phyloP scores from a whole-genome alignment of 1,140 invertebrate species.

The Mycetomoellerius zeteki region DNA sequence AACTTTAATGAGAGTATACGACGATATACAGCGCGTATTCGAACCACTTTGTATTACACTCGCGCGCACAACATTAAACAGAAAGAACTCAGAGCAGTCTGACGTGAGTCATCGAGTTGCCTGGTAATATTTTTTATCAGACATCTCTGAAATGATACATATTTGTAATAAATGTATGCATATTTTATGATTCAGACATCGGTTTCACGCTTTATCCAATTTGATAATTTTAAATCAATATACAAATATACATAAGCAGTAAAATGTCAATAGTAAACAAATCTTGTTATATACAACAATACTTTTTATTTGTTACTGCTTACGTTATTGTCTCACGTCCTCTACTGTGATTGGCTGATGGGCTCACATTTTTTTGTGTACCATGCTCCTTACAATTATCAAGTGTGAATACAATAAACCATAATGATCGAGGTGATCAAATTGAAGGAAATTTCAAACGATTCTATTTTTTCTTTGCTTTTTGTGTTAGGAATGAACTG shows the following conservation, averaged over 20 bases:
- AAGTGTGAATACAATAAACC: not conserved
- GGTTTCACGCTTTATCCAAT: not conserved
- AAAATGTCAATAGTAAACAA: too few species aligned
- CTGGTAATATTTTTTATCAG: not conserved
- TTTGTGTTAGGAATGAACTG: not conserved
- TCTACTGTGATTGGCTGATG: too few species aligned
- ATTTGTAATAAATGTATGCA: conserved; percentile 27
- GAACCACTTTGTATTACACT: not conserved
- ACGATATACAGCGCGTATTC: not conserved
- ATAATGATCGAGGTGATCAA: not conserved
- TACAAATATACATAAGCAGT: not conserved
- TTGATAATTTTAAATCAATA: not conserved
- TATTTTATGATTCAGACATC: not conserved
- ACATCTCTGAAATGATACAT: not conserved
- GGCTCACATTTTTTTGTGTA: too few species aligned
- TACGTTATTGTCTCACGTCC: too few species aligned
- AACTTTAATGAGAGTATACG: not conserved
- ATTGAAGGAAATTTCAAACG: not conserved
- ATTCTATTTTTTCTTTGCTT: not conserved
- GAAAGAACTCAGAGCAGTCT: not conserved
- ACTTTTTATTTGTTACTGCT: too few species aligned
- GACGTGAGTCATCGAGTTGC: not conserved
- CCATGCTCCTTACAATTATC: not conserved
- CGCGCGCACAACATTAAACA: not conserved
- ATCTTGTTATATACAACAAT: too few species aligned